Evolutionary conservation across 1,140 invertebrate genomes (phyloP).

Genomic region (Brachionus rotundiformis): DNA sequence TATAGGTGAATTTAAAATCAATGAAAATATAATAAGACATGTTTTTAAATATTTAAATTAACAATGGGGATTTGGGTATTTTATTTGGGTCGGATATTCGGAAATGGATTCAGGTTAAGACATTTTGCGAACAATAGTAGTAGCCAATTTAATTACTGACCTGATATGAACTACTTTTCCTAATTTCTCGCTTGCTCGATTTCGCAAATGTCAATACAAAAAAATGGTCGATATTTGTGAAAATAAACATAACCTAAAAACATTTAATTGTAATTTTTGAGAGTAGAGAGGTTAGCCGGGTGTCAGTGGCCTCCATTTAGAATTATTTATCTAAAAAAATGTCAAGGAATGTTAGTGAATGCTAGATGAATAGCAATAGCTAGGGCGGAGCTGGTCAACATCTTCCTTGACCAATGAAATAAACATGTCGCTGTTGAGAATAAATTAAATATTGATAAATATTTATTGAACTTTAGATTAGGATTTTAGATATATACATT

Average conservation of each 20-base stretch:
- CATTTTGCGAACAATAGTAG: constrained; percentile 20
- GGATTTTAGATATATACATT: constrained; percentile 11
- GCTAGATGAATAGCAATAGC: background rate
- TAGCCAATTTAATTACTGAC: constrained; percentile 39
- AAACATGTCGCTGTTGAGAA: constrained; percentile 39
- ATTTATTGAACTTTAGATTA: constrained; percentile 43
- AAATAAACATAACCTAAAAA: constrained; percentile 43
- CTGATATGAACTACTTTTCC: constrained; percentile 28
- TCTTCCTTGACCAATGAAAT: constrained; percentile 24
- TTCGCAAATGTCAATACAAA: background rate
- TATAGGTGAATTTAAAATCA: constrained; percentile 4
- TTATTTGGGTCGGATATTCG: constrained; percentile 40
- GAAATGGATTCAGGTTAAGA: constrained; percentile 24
- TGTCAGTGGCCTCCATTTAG: background rate
- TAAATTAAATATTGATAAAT: constrained; percentile 45
- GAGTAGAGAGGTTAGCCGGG: background rate
- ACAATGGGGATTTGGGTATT: constrained; percentile 9
- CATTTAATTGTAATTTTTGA: constrained; percentile 32
- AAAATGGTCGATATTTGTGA: constrained; percentile 45
- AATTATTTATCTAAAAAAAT: constrained; percentile 38
- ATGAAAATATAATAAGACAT: constrained; percentile 20
- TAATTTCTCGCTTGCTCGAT: constrained; percentile 8
- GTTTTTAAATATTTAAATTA: constrained; percentile 34
- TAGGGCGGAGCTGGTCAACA: background rate
- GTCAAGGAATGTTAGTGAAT: constrained; percentile 43